phyloP scores from a whole-genome alignment of 2,888 invertebrate species.

The Acleris holmiana region DNA sequence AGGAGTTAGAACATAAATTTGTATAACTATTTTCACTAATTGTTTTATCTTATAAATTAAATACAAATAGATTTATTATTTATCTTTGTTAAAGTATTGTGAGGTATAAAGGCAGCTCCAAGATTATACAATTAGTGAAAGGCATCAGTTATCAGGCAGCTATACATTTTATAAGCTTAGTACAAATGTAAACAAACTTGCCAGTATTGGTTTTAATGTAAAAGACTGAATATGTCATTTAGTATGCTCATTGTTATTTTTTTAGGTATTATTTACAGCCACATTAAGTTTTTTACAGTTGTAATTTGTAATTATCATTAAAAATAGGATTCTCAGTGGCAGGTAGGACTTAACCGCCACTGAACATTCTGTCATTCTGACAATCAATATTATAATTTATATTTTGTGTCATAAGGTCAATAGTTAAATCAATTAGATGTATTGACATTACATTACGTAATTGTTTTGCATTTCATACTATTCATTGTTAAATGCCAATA shows the following conservation, averaged over 20 bases:
- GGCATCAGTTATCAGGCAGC: conserved; percentile 59
- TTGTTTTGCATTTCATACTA: too few species aligned
- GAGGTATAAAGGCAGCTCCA: conserved; percentile 3
- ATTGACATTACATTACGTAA: too few species aligned
- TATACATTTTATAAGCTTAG: conserved; percentile 74
- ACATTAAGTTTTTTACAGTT: too few species aligned
- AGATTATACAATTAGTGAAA: conserved; percentile 69
- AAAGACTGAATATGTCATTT: conserved; percentile 82
- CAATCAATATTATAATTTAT: too few species aligned
- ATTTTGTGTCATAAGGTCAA: too few species aligned
- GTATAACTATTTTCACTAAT: conserved; percentile 67
- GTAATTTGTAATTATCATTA: too few species aligned
- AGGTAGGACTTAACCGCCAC: too few species aligned
- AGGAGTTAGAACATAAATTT: conserved; percentile 32
- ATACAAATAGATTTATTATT: conserved; percentile 17
- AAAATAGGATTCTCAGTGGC: too few species aligned
- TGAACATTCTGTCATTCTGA: too few species aligned
- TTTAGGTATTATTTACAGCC: conserved; percentile 49
- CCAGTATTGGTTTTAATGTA: conserved; percentile 83
- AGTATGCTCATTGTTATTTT: conserved; percentile 73
- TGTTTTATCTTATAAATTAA: conserved; percentile 37
- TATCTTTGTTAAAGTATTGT: conserved; percentile 3
- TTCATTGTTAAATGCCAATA: too few species aligned
- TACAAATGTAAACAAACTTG: conserved; percentile 83
- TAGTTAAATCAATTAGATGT: too few species aligned